phyloP scores from a whole-genome alignment of 2,888 invertebrate genomes.

The Homarus gammarus region DNA sequence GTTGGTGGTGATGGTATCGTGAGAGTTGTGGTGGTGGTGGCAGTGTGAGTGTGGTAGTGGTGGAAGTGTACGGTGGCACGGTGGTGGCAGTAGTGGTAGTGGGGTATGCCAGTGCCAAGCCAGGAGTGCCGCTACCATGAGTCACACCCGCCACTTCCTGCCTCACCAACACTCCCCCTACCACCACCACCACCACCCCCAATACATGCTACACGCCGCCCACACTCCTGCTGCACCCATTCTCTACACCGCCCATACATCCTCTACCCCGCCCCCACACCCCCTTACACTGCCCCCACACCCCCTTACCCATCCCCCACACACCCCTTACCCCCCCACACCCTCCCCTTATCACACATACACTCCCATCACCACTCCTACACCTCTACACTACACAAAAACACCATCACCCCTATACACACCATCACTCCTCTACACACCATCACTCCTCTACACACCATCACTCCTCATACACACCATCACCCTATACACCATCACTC shows the following conservation, averaged over 20 bases:
- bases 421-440: no score
- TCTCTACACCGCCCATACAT: not conserved
- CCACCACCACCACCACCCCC: slow-evolving; percentile 43
- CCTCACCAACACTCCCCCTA: slow-evolving; percentile 44
- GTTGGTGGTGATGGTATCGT: not conserved
- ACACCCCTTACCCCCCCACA: no score
- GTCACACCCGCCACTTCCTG: slow-evolving; percentile 57
- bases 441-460: no score
- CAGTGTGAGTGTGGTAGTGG: not conserved
- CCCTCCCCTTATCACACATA: no score
- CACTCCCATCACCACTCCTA: no score
- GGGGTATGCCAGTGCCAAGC: slow-evolving; percentile 61
- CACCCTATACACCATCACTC: no score
- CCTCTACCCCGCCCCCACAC: not conserved
- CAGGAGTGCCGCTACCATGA: slow-evolving; percentile 64
- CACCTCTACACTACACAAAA: no score
- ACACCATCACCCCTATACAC: not conserved
- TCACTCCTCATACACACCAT: no score
- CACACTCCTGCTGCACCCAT: not conserved
- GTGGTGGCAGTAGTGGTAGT: not conserved
- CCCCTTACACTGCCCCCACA: slow-evolving; percentile 5
- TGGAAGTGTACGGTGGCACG: slow-evolving; percentile 16
- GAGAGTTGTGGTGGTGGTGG: slow-evolving; percentile 6
- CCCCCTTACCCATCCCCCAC: no score
- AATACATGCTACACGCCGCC: not conserved